Base-by-base conservation (phyloP, 1,140 invertebrate genomes). In the Bactericera cockerelli region DNA sequence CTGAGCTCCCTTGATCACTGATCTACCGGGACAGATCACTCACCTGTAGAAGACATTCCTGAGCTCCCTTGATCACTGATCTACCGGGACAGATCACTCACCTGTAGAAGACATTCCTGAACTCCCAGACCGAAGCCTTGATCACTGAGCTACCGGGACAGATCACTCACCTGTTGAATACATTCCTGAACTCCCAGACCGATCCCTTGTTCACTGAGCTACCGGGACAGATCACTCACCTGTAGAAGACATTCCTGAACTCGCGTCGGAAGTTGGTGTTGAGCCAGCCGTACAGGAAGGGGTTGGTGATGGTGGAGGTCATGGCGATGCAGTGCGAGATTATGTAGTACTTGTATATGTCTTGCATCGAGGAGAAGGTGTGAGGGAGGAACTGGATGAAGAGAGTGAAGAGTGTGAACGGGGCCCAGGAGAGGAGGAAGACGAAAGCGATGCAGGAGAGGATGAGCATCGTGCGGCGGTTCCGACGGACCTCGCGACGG, bases 281-380 rank as follows among this genome's bases (percentile, higher is more conserved):
- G 55, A 78, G 68, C 72, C 75, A 78, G 1, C 76, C 76, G 66
- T 79, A 79, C 42, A 79, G 68, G 33, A 79, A 66, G 3, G 76
- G 75, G 66, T 79, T 79, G 55, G 72, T 75, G 24, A 72, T 70
- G 1, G 76, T 72, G 0, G 77, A 76, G 14, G 72, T 74, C 79
- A 81, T 77, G 19, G 78, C 79, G 22, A 78, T 65, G 4, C 78
- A 68, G 62, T 80, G 76, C 58, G 76, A 79, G 11, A 75, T 61
- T 10, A 76, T 77, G 63, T 78, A 79, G 1, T 72, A 68, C 21
- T 75, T 66, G 63, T 74, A 75, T 31, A 76, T 66, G 39, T 42
- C 26, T 19, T 60, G 58, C 0, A 66, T 65, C 61, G 66, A 67
- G 14, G 66, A 63, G 55, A 65, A 25, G 8, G 57, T 25, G 8